A percentile compares a stretch with the other conserved stretches of the same genome.
Conservation (phyloP, 2,113 vertebrate genomes). For the Ictalurus punctatus region DNA sequence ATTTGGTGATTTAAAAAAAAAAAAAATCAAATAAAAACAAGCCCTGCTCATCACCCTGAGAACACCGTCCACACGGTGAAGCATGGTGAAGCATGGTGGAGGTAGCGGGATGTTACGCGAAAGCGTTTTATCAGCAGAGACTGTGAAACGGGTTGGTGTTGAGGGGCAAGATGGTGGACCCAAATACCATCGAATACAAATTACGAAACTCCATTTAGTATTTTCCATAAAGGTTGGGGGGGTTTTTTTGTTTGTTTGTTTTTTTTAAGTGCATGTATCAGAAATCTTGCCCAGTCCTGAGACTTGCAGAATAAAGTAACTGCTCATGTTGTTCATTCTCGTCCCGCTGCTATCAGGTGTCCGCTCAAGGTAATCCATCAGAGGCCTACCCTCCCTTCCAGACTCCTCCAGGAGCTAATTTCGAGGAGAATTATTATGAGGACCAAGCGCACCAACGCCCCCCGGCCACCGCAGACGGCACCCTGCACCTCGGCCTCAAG, state of each 20-base stretch:
- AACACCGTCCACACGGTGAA: background rate
- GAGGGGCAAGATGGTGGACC: background rate
- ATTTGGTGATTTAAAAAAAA: background rate
- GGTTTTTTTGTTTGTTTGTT: too few relatives aligned
- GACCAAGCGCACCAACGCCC: slow-evolving; percentile 72
- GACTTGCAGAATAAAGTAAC: background rate
- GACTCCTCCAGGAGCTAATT: slow-evolving; percentile 87
- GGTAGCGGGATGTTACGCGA: background rate
- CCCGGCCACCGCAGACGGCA: slow-evolving; percentile 85
- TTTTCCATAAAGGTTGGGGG: background rate
- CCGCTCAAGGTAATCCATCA: slow-evolving; percentile 89
- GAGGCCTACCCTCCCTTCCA: slow-evolving; percentile 96
- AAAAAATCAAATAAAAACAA: background rate
- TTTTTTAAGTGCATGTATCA: background rate
- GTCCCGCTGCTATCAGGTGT: slow-evolving; percentile 71
- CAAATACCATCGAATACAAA: background rate
- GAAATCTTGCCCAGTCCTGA: background rate
- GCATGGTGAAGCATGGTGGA: background rate
- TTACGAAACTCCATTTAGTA: background rate
- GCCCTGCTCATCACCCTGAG: background rate
- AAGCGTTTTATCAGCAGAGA: background rate
- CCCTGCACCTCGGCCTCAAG: slow-evolving; percentile 99
- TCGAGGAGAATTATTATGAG: slow-evolving; percentile 83
- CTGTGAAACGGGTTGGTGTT: background rate
- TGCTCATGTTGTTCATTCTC: background rate